Conservation (phyloP, 35 echinoderm and acorn worm species). For the Ophioderma brevispina region DNA sequence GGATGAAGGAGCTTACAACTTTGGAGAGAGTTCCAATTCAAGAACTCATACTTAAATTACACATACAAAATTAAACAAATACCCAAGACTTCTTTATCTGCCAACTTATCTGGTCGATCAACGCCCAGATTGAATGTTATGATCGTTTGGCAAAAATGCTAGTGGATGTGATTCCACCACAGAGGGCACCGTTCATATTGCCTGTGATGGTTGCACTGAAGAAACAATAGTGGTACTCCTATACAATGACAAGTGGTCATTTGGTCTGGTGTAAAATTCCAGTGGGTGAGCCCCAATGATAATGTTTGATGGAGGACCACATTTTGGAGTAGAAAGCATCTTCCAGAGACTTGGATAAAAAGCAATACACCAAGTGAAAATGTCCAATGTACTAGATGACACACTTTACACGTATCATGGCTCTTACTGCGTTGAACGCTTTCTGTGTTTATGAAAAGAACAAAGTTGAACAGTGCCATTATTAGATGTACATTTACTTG, state of each 20-base stretch:
- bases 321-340: not conserved
- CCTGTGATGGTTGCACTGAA: no score
- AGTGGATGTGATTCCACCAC: not conserved
- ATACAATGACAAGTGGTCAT: not conserved
- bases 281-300: not conserved
- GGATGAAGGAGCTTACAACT: not conserved
- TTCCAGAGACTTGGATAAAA: not conserved
- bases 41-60: not conserved
- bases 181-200: no score
- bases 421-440: conserved; percentile 70
- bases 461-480: not conserved
- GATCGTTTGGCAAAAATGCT: not conserved
- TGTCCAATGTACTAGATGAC: conserved; percentile 19
- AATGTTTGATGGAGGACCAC: not conserved
- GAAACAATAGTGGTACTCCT: no score
- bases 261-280: not conserved
- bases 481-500: not conserved
- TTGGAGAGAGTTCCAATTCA: not conserved
- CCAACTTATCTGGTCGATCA: not conserved
- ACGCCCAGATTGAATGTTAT: not conserved
- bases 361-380: not conserved
- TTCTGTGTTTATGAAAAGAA: conserved; percentile 43
- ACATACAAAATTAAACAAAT: not conserved
- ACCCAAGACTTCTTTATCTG: not conserved
- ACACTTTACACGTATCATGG: conserved; percentile 75